Evolutionary conservation across 2,113 vertebrate genomes (phyloP).

Genomic region (Girardinichthys multiradiatus): DNA sequence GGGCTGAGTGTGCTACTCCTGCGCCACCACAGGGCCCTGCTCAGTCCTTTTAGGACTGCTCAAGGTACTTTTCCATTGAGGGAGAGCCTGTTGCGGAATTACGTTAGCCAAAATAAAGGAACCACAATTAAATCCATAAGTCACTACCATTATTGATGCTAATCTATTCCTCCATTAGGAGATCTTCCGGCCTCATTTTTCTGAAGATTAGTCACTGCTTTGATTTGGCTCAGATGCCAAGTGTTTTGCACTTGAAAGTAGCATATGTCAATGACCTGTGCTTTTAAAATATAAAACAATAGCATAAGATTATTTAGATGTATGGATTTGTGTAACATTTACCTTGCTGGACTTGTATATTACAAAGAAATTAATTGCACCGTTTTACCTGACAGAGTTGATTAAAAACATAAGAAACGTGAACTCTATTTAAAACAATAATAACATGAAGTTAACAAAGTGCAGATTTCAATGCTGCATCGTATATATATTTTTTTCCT

Average conservation of each 20-base stretch:
- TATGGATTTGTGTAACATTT: neutral
- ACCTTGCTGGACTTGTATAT: neutral
- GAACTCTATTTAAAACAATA: no score
- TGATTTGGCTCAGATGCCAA: conserved; percentile 42
- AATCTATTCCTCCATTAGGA: conserved; percentile 67
- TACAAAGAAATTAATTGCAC: neutral
- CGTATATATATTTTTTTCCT: no score
- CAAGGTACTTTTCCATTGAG: conserved; percentile 35
- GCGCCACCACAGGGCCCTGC: no score
- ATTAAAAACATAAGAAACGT: no score
- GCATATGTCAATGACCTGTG: conserved; percentile 42
- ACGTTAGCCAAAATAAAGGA: conserved; percentile 56
- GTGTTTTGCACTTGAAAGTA: conserved; percentile 38
- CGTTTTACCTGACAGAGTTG: no score
- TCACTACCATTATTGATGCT: conserved; percentile 67
- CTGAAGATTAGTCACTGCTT: conserved; percentile 46
- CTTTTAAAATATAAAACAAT: neutral
- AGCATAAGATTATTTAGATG: neutral
- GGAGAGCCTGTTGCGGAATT: conserved; percentile 39
- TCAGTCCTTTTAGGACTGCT: conserved; percentile 34
- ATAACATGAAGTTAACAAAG: no score
- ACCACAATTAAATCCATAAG: conserved; percentile 66
- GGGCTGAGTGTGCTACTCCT: no score
- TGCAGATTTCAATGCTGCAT: no score
- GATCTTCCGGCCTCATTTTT: conserved; percentile 55